Percentiles rank a stretch among this genome's conserved stretches.
These are phyloP conservation scores for Muschampia staudingeri DNA, from an alignment of 2,888 invertebrate species.

Conservation along the genomic window DNA sequence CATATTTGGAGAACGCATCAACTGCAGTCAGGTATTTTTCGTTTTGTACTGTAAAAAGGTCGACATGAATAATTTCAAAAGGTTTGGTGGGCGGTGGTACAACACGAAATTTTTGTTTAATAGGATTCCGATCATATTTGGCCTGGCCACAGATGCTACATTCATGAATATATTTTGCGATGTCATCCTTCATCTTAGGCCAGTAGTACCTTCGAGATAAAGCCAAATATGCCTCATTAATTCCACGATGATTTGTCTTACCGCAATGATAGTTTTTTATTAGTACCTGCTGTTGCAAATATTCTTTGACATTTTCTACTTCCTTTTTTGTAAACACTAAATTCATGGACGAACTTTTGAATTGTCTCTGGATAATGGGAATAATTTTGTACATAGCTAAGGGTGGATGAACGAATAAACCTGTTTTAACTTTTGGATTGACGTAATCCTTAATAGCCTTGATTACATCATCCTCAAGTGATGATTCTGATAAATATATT, in stretches of 20 bases:
- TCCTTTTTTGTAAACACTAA: conserved; percentile 39
- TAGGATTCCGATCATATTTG: too few relatives aligned
- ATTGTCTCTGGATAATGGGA: conserved; percentile 35
- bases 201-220: conserved; percentile 47
- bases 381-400: conserved; percentile 1
- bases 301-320: conserved; percentile 43
- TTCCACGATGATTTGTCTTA: conserved; percentile 55
- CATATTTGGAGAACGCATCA: too few relatives aligned
- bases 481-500: too few relatives aligned
- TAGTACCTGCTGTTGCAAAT: conserved; percentile 42
- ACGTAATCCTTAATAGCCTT: too few relatives aligned
- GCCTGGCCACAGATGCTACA: conserved; percentile 21
- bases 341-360: conserved; percentile 50
- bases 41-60: too few relatives aligned
- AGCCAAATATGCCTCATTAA: conserved; percentile 42
- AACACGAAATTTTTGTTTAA: too few relatives aligned
- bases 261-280: conserved; percentile 45
- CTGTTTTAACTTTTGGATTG: background rate
- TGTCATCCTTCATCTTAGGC: conserved; percentile 55
- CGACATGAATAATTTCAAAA: too few relatives aligned
- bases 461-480: too few relatives aligned
- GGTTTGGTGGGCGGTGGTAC: too few relatives aligned
- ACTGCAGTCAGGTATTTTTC: too few relatives aligned
- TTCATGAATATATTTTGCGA: conserved; percentile 50
- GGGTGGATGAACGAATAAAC: conserved; percentile 12